Evolutionary conservation across 2,113 vertebrate genomes (phyloP), one percentile per base, ranked within the genome.

Genomic region (Plotosus lineatus): DNA sequence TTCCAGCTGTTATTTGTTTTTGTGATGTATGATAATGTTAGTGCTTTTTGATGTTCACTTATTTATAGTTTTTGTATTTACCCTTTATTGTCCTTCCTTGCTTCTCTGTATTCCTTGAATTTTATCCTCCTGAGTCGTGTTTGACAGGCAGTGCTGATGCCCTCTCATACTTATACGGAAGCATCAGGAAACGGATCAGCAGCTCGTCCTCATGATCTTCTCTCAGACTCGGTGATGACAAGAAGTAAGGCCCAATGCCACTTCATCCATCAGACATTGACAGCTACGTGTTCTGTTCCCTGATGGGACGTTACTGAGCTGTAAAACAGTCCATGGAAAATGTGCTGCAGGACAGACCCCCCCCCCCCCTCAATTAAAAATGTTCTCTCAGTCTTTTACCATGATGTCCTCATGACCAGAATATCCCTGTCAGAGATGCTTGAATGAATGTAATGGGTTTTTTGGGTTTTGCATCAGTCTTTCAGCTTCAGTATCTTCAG

Each of bases 161-260:
- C 44, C 69, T 50, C 69, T 72, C 69, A 51, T 33, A 28, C 44
- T 51, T 51, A 72, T 46, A 51, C 46, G 31, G 44, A 31, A 33
- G 44, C 26, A 4, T 50, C 68, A 72, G 42, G 44, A 72, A 48
- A 48, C 44, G 44, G 68, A 72, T 72, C 68, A 50, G 44, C 68
- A 68, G 65, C 38, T 46, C 53, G 12, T 50, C 28, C 46, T 51
- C 46, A 33, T 21, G n/a, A 33, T 51, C 69, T 7, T n/a, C 69
- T 77, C 51, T 28, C 12, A 42, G 51, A 4, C 48, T 36, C 40
- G 36, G 31, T 44, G 65, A 58, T 66, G 69, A 51, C 33, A 68
- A 38, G 65, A 44, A 38, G 38, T 68, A 2, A 5, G 65, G 38
- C 65, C 63, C n/a, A 38, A 23, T 66, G 63, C 42, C 63, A 42